Evolutionary conservation across 2,797 vertebrate genomes (phyloP), one percentile per base, ranked within the genome.

Genomic region (Falco peregrinus): DNA sequence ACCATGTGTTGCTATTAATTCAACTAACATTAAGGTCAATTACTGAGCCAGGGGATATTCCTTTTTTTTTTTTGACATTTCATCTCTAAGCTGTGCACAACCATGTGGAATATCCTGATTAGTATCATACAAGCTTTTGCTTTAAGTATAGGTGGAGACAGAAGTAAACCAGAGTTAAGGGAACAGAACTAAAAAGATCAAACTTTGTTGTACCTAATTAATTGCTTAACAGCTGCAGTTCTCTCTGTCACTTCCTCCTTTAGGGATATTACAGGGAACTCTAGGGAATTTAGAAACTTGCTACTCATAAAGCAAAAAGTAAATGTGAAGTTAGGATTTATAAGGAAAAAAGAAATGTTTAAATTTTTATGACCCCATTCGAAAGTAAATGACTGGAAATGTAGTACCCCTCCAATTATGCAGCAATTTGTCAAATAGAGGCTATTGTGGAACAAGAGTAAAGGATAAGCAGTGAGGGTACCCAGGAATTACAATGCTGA

Each of bases 151-250:
- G 50, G 39, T 79, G 15, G 25, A 94, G 37, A 43, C 11, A 64
- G 51, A 95, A 84, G n/a, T 68, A 95, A 94, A 85, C 6, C 8
- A 67, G 48, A 85, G 14, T 70, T 86, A 84, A 93, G 17, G 39
- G 37, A 81, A 65, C 65, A 87, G 37, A 91, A 90, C 89, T 82
- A 67, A 89, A 96, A 79, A 20, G 22, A 48, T 76, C 71, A 84
- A 94, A 79, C 24, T 69, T 88, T 28, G 26, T 54, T 67, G 24
- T 74, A 75, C n/a, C 33, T 86, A 93, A 93, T 89, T 95, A 87
- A 89, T 68, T 86, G 33, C n/a, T 29, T 87, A 84, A 61, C 24
- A 61, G 20, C 51, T 79, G 56, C 35, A 79, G 33, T 87, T 89
- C 90, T 78, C 41, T 87, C 56, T 93, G 87, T 54, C 54, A 70